Base-by-base conservation (phyloP, 1,140 invertebrate species). In the Eulimnadia texana region DNA sequence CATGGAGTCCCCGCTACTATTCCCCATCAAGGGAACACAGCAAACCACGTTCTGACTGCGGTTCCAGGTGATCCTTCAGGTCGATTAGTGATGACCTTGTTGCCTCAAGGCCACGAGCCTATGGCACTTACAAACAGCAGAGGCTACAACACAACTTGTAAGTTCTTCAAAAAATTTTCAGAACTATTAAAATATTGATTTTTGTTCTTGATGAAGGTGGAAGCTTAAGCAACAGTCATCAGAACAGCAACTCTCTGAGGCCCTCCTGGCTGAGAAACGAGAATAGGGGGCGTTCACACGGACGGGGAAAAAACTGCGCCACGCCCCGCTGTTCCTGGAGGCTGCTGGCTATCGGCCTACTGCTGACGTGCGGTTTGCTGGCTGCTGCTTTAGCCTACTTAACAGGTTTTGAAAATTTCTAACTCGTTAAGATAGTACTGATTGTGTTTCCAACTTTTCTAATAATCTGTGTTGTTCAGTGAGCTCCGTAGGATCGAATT, bases 21-120 rank as follows among this genome's bases (percentile, higher is more conserved):
- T 33, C 29, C 55, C 1, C 33, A 27, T 23, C 22, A 33, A 23
- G 55, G 27, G 13, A 27, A 20, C 28, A 33, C 22, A 11, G 22
- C 27, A 28, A 27, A 57, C 20, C 60, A 61, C 60, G 60, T 61
- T 20, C 33, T 61, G 42, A 61, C 50, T 20, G 49, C 60, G 20
- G 60, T 61, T 10, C 60, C 60, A 3, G 60, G 60, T n/a, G 60
- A 61, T 42, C 60, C 60, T 19, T 52, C 50, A 29, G 60, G 60
- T 29, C 60, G 60, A 19, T 51, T 61, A 25, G 60, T 61, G 50
- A 61, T 61, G 60, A 61, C 60, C 50, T 20, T 61, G 19, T 33
- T 61, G 60, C 60, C 60, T 27, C 33, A 52, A 29, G 60, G 60
- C 42, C 50, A 57, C 55, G 55, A 57, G 13, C n/a, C 33, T 27